These are phyloP conservation scores for Leptinotarsa undecemlineata DNA, from an alignment of 1,140 invertebrate genomes.

Conservation along the genomic window DNA sequence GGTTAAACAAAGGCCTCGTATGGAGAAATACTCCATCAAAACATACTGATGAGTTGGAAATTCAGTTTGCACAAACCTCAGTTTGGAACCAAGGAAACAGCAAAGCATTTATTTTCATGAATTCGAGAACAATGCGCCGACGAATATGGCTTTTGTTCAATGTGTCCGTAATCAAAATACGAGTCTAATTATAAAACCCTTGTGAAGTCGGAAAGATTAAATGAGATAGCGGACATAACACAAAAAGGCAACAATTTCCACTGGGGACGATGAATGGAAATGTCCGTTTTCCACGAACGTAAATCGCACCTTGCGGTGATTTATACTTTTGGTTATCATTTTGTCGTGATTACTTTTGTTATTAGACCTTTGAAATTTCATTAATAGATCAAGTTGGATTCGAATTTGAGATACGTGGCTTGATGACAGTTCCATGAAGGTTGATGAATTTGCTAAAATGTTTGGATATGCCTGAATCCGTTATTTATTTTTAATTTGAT, in stretches of 20 bases:
- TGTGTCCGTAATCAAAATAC: not conserved
- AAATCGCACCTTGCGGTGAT: constrained; percentile 8
- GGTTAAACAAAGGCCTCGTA: not conserved
- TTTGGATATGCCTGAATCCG: too few species aligned
- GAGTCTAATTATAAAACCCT: constrained; percentile 22
- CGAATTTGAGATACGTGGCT: not conserved
- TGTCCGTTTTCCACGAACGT: constrained; percentile 3
- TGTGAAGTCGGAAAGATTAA: constrained; percentile 15
- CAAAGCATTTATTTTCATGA: not conserved
- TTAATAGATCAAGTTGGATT: not conserved
- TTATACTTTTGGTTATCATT: constrained; percentile 11
- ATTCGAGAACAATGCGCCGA: not conserved
- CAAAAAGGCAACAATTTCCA: constrained; percentile 12
- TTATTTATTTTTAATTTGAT: too few species aligned
- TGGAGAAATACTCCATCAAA: not conserved
- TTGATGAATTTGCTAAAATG: too few species aligned
- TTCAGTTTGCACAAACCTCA: not conserved
- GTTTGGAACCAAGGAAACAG: not conserved
- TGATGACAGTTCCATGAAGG: not conserved
- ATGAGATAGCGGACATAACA: constrained; percentile 11
- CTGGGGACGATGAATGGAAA: constrained; percentile 12
- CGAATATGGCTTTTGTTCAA: constrained; percentile 18
- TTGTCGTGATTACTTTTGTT: constrained; percentile 4
- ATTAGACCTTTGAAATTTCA: not conserved
- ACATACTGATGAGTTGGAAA: not conserved